Base-by-base conservation (phyloP, 2,113 vertebrate species). In the Engystomops pustulosus region DNA sequence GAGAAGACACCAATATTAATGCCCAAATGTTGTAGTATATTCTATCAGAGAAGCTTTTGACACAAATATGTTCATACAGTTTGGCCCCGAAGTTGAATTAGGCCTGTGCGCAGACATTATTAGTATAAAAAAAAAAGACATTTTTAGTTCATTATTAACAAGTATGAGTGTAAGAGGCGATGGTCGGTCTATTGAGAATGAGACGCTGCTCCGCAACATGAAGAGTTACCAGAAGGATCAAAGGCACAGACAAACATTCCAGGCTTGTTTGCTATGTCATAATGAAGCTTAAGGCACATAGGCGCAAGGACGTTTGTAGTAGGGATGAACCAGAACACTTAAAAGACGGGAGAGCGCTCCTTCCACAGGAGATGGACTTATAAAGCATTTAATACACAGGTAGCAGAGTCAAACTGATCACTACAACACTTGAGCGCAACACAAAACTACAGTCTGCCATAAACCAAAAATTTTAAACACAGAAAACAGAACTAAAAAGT, bases 241-340 rank as follows among this genome's bases (percentile, higher is more conserved):
- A 89, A 89, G 87, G 47, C 86, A 83, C 83, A 87, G 85, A 81
- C 85, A 88, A 88, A 88, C 70, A 85, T 89, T 89, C 87, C 87
- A 20, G 0, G 80, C 83, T 79, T 27, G 78, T 83, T 84, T 18
- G 10, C 38, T 5, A 83, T 87, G 87, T 85, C 14, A 58, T 86
- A 87, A 89, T 87, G 88, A 87, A 69, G 71, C 85, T 47, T 60
- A 83, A 85, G 23, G 79, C 47, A 51, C 70, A 49, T 51, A 71
- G 7, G 69, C 53, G 32, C 67, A 27, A 25, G 49, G 47, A 51
- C 55, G 67, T 86, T 78, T 72, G 74, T 85, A 70, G 65, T 9
- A 20, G 81, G 55, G 25, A 38, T 30, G 12, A 62, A 82, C 23
- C n/a, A 25, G 84, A 1, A 20, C 15, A 3, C 32, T 34, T 15